Percentiles rank a stretch among this genome's conserved stretches.
Evolutionary conservation across 2,797 vertebrate genomes (phyloP).

Genomic region (Falco concolor): DNA sequence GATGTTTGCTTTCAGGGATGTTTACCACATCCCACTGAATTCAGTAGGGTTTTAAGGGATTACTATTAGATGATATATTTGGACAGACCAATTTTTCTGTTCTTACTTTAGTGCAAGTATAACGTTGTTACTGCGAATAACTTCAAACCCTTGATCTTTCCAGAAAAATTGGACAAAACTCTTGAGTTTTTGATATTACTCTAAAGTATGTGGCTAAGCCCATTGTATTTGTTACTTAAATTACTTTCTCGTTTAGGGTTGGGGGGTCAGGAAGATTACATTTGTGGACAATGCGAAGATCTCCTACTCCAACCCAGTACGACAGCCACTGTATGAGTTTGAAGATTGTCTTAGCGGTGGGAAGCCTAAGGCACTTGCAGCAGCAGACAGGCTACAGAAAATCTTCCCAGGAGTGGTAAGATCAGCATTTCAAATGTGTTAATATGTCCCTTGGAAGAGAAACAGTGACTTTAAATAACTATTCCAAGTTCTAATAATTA

Average conservation of each 20-base stretch:
- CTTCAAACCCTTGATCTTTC: neutral
- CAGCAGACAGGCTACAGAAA: slow-evolving; percentile 88
- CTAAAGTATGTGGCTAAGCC: neutral
- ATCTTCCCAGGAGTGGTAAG: slow-evolving; percentile 98
- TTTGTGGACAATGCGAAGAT: slow-evolving; percentile 98
- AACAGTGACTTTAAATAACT: neutral
- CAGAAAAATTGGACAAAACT: neutral
- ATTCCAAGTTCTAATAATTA: neutral
- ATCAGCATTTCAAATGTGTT: neutral
- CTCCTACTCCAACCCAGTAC: slow-evolving; percentile 96
- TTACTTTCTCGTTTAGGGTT: slow-evolving; percentile 78
- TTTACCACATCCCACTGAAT: neutral
- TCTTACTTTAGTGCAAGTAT: neutral
- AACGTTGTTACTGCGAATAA: neutral
- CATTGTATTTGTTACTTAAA: neutral
- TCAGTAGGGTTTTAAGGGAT: neutral
- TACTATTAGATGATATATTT: neutral
- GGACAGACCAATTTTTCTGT: neutral
- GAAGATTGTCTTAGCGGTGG: slow-evolving; percentile 92
- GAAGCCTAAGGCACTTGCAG: slow-evolving; percentile 88
- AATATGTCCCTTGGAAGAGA: neutral
- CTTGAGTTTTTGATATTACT: neutral
- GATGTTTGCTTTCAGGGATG: neutral
- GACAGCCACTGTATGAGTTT: slow-evolving; percentile 95
- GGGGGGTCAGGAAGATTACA: slow-evolving; percentile 95